phyloP scores from a whole-genome alignment of 2,113 vertebrate species.

The Azemiops feae region DNA sequence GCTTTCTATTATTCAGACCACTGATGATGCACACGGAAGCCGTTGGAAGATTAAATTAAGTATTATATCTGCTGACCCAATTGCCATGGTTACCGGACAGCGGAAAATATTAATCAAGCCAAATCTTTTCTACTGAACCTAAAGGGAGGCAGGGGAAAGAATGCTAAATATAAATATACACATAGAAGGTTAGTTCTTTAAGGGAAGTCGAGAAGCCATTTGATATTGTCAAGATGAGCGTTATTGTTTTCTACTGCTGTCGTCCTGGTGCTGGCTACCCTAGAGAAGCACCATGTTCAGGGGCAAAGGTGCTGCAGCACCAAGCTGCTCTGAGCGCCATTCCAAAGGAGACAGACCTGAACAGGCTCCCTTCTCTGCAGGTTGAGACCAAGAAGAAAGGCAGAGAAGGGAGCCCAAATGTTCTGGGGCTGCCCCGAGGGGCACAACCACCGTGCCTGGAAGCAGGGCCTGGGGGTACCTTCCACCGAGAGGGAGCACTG shows the following conservation, averaged over 20 bases:
- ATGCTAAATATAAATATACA: constrained; percentile 78
- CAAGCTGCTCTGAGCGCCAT: constrained; percentile 10
- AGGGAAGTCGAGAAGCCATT: constrained; percentile 49
- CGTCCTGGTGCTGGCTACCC: constrained; percentile 31
- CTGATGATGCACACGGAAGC: constrained; percentile 72
- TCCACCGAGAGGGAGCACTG: background rate
- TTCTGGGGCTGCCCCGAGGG: background rate
- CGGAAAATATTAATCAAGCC: constrained; percentile 99
- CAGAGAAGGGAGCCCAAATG: background rate
- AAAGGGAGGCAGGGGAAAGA: constrained; percentile 56
- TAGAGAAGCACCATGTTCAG: background rate
- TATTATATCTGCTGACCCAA: constrained; percentile 99
- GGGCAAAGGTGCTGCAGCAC: background rate
- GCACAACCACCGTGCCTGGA: background rate
- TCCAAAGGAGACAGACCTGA: background rate
- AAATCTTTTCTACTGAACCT: constrained; percentile 78
- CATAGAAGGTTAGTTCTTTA: constrained; percentile 33
- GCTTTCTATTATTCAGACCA: constrained; percentile 83
- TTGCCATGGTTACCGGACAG: constrained; percentile 99
- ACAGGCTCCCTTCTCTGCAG: background rate
- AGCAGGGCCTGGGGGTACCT: too few species aligned
- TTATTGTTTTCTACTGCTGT: background rate
- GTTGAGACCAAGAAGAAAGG: background rate
- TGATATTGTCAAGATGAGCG: constrained; percentile 64
- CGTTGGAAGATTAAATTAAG: constrained; percentile 99